Conservation (phyloP, 2,888 invertebrate species). For the Melipona bicolor region DNA sequence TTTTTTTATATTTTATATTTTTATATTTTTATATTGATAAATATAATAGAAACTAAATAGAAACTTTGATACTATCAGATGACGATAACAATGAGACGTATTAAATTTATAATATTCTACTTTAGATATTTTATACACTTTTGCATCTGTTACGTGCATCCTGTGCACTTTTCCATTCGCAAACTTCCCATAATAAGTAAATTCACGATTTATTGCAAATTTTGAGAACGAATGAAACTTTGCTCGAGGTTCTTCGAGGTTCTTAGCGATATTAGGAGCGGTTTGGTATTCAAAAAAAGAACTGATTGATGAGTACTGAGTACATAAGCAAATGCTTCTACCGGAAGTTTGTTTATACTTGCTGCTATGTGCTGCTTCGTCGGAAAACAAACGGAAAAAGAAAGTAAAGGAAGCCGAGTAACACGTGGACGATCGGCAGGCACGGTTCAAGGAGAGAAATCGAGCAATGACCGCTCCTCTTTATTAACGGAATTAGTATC, state of each 20-base stretch:
- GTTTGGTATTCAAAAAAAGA: conserved; percentile 17
- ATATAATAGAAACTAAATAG: no score
- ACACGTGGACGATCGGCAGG: conserved; percentile 45
- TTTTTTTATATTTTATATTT: no score
- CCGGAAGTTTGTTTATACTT: conserved; percentile 37
- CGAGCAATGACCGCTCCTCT: conserved; percentile 36
- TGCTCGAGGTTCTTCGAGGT: background rate
- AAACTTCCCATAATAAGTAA: no score
- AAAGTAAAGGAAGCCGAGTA: conserved; percentile 39
- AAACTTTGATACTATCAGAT: no score
- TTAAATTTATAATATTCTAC: no score
- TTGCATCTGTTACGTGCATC: no score
- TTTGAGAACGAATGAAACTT: background rate
- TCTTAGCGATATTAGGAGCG: background rate
- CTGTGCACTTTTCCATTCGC: no score
- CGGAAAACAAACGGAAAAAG: conserved; percentile 42
- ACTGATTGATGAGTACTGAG: conserved; percentile 1
- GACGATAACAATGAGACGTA: no score
- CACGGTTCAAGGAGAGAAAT: conserved; percentile 48
- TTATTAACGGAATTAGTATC: conserved; percentile 44
- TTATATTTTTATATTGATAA: no score
- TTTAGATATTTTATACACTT: no score
- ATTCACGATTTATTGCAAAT: background rate
- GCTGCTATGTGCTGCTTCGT: background rate
- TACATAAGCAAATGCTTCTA: conserved; percentile 3